A percentile compares a stretch with the other conserved stretches of the same genome.
phyloP scores from a whole-genome alignment of 2,113 vertebrate species.

The Chaetops frenatus region DNA sequence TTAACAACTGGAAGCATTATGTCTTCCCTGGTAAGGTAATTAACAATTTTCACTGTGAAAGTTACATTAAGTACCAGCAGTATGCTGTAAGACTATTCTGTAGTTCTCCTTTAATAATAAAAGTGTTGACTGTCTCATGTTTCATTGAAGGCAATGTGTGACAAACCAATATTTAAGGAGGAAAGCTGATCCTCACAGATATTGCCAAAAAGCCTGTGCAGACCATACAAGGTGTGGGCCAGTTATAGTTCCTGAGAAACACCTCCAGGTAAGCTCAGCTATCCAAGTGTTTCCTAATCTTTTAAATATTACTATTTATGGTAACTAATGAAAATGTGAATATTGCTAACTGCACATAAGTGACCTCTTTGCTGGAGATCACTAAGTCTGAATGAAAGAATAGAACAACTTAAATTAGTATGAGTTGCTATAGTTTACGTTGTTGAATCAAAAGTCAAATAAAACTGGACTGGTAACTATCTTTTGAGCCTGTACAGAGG shows the following conservation, averaged over 20 bases:
- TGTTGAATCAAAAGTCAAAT: not conserved
- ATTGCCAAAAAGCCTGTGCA: conserved; percentile 89
- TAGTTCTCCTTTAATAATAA: not conserved
- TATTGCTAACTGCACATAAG: not conserved
- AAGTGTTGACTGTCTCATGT: not conserved
- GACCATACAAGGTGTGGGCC: conserved; percentile 89
- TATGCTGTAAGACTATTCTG: not conserved
- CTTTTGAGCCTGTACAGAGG: not conserved
- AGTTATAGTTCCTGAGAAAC: conserved; percentile 85
- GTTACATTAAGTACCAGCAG: not conserved
- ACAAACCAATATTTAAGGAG: conserved; percentile 92
- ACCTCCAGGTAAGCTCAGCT: conserved; percentile 83
- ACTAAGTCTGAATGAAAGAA: not conserved
- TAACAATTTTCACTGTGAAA: not conserved
- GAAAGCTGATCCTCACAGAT: conserved; percentile 89
- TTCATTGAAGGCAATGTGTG: conserved; percentile 83
- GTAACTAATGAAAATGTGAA: not conserved
- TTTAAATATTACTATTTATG: not conserved
- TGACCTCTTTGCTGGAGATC: not conserved
- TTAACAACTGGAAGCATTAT: not conserved
- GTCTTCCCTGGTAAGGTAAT: not conserved
- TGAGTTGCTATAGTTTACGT: not conserved
- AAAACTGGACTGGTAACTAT: not conserved
- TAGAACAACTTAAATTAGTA: not conserved
- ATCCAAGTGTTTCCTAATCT: not conserved